These are phyloP conservation scores for Ennomos fuscantarius DNA, from an alignment of 2,888 invertebrate genomes.

Conservation along the genomic window DNA sequence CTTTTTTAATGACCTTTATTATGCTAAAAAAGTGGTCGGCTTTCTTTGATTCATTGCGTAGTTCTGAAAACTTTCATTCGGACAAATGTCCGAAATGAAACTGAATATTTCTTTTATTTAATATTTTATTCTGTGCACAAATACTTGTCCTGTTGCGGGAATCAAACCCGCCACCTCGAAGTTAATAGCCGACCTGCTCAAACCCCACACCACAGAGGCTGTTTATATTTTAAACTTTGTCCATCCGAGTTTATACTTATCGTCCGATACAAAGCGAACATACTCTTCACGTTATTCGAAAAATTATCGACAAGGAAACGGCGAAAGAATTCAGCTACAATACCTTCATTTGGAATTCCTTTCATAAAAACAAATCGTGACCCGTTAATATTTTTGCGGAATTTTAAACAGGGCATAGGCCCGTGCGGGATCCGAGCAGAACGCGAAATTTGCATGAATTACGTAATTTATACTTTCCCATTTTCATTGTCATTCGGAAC, in stretches of 20 bases:
- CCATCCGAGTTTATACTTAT: too few species aligned
- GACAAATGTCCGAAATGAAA: not conserved
- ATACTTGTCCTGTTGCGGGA: too few species aligned
- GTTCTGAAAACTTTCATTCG: too few species aligned
- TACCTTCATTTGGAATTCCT: conserved; percentile 60
- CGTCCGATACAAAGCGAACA: conserved; percentile 7
- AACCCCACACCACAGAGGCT: too few species aligned
- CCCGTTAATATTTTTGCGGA: conserved; percentile 58
- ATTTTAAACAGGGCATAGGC: conserved; percentile 53
- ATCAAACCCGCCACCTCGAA: too few species aligned
- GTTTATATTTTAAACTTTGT: too few species aligned
- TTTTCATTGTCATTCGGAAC: conserved; percentile 51
- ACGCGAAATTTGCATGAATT: conserved; percentile 69
- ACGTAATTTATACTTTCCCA: conserved; percentile 62
- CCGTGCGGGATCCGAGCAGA: conserved; percentile 44
- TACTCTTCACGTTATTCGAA: conserved; percentile 7
- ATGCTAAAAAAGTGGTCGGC: too few species aligned
- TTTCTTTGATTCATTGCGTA: too few species aligned
- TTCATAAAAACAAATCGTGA: conserved; percentile 53
- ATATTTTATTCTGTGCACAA: too few species aligned
- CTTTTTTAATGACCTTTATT: too few species aligned
- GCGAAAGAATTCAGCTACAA: conserved; percentile 45
- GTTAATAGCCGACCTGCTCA: too few species aligned
- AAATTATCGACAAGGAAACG: conserved; percentile 32
- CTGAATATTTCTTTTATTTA: not conserved